A percentile compares a stretch with the other conserved stretches of the same genome.
Evolutionary conservation across 2,888 invertebrate genomes (phyloP).

Genomic region (Lithophane ornitopus): DNA sequence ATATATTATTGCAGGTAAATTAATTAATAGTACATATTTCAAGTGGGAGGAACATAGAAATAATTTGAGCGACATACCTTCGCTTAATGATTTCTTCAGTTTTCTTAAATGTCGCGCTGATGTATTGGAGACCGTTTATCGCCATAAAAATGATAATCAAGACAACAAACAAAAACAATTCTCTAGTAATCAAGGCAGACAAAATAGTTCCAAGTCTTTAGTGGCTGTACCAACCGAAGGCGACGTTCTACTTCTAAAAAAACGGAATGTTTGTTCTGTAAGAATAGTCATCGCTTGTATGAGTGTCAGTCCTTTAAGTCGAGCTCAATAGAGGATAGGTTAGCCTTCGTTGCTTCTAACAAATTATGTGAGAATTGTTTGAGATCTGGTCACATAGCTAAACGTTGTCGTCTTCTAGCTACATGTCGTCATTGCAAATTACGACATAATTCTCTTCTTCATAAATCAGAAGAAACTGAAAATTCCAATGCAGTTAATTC

Average conservation of each 20-base stretch:
- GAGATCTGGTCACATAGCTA: background rate
- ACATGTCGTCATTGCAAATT: conserved; percentile 3
- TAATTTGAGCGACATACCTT: background rate
- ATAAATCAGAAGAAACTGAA: conserved; percentile 1
- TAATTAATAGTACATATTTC: conserved; percentile 9
- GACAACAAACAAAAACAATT: too few species aligned
- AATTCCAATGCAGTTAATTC: conserved; percentile 10
- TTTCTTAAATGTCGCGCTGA: too few species aligned
- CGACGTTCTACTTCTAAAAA: background rate
- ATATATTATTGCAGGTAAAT: background rate
- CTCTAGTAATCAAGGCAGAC: background rate
- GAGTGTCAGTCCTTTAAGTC: conserved; percentile 6
- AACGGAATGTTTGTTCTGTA: conserved; percentile 13
- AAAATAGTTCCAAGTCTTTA: conserved; percentile 5
- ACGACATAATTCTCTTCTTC: conserved; percentile 10
- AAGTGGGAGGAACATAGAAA: conserved; percentile 17
- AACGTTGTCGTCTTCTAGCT: conserved; percentile 7
- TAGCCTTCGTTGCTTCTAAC: conserved; percentile 10
- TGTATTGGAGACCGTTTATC: too few species aligned
- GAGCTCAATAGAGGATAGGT: background rate
- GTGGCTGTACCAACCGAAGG: conserved; percentile 1
- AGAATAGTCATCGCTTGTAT: conserved; percentile 3
- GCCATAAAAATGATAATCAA: too few species aligned
- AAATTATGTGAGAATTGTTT: conserved; percentile 6
- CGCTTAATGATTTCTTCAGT: too few species aligned